A percentile compares a stretch with the other conserved stretches of the same genome.
These are phyloP conservation scores for Labeo calbasu DNA, from an alignment of 2,797 vertebrate species.

Conservation along the genomic window DNA sequence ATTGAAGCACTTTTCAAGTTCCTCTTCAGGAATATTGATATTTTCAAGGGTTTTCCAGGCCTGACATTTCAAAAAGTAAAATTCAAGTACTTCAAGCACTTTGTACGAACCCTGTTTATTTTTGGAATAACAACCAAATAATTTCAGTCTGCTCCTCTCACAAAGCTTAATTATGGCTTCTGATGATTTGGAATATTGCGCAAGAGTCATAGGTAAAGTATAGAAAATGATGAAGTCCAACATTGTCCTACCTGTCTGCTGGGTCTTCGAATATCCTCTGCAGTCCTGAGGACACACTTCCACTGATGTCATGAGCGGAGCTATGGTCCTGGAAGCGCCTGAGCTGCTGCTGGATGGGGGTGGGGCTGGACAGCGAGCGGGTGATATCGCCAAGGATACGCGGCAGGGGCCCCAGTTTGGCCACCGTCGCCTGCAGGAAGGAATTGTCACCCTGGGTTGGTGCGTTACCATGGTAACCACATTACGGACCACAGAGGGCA, in stretches of 20 bases:
- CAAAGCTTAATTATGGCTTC: not conserved
- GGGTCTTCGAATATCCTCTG: slow-evolving; percentile 95
- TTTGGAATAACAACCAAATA: not conserved
- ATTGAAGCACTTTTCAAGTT: no score
- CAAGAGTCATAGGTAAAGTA: not conserved
- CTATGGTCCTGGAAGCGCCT: slow-evolving; percentile 85
- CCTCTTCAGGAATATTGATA: no score
- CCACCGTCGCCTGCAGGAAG: slow-evolving; percentile 98
- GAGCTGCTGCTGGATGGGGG: slow-evolving; percentile 86
- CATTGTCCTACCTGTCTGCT: slow-evolving; percentile 79
- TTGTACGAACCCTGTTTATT: not conserved
- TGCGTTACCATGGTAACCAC: slow-evolving; percentile 78
- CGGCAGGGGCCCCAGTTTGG: slow-evolving; percentile 93
- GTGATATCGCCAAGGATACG: slow-evolving; percentile 93
- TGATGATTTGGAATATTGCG: not conserved
- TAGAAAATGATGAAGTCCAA: not conserved
- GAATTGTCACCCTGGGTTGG: slow-evolving; percentile 98
- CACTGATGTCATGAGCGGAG: slow-evolving; percentile 88
- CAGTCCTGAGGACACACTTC: slow-evolving; percentile 91
- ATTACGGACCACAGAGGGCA: slow-evolving; percentile 53
- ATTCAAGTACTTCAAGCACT: no score
- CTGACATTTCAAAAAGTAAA: no score
- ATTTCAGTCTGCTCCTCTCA: not conserved
- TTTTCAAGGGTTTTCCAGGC: no score
- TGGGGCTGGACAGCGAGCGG: slow-evolving; percentile 85